Evolutionary conservation across 2,797 vertebrate genomes (phyloP).

Genomic region (Synaphobranchus kaupii): DNA sequence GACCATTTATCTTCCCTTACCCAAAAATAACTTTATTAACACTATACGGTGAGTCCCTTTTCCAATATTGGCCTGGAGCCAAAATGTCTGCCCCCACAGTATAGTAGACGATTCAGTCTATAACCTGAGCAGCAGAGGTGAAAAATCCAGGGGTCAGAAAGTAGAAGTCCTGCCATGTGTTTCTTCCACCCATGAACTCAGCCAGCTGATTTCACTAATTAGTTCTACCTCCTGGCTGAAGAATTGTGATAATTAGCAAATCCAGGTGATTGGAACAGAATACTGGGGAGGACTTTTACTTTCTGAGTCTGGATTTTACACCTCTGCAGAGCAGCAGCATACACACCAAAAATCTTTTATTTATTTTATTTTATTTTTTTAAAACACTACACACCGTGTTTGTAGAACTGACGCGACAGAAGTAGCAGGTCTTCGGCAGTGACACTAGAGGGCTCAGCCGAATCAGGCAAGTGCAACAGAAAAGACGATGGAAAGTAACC

Average conservation of each 20-base stretch:
- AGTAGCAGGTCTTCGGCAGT: neutral
- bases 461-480: neutral
- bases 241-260: no score
- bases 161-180: no score
- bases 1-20: neutral
- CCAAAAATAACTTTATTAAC: neutral
- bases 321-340: neutral
- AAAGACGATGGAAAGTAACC: neutral
- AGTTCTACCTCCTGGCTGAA: no score
- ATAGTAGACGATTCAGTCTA: neutral
- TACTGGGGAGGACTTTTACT: no score
- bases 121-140: neutral
- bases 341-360: no score
- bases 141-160: no score
- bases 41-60: neutral
- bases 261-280: no score
- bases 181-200: no score
- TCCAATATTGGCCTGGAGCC: neutral
- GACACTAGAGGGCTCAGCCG: neutral
- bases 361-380: neutral
- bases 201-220: no score
- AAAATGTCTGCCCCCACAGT: neutral
- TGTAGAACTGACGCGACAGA: neutral
- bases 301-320: no score
- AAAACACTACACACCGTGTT: neutral